Conservation (phyloP, 2,113 vertebrate species). For the Hippopotamus amphibius region DNA sequence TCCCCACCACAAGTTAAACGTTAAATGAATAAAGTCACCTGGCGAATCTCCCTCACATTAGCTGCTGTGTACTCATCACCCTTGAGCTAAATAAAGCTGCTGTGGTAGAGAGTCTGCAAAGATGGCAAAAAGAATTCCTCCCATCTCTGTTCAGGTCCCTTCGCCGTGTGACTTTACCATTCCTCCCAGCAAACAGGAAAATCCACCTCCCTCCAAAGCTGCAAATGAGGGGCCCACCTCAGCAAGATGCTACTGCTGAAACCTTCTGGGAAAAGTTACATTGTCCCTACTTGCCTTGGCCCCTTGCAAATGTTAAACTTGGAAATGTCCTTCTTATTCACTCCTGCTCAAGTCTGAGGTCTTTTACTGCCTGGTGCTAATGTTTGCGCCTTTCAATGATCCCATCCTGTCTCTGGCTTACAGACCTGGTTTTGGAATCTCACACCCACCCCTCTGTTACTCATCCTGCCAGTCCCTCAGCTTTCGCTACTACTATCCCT, state of each 20-base stretch:
- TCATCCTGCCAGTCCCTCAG: neutral
- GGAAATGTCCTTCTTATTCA: neutral
- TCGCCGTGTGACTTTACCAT: neutral
- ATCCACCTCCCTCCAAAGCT: neutral
- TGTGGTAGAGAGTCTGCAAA: neutral
- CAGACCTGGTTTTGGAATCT: neutral
- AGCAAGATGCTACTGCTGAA: neutral
- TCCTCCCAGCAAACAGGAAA: neutral
- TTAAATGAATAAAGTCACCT: neutral
- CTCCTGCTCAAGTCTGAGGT: neutral
- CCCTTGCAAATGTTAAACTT: neutral
- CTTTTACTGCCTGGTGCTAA: neutral
- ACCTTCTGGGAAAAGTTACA: neutral
- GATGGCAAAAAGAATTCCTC: neutral
- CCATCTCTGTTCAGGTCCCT: neutral
- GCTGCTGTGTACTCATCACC: neutral
- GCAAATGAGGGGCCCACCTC: neutral
- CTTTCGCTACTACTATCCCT: neutral
- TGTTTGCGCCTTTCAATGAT: neutral
- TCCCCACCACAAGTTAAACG: neutral
- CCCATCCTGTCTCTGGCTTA: neutral
- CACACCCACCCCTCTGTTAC: accelerated
- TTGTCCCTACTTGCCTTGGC: neutral
- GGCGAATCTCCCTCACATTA: too few species aligned
- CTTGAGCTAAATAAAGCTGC: neutral